Conservation (phyloP, 2,797 vertebrate genomes). For the Eidolon dupreanum region DNA sequence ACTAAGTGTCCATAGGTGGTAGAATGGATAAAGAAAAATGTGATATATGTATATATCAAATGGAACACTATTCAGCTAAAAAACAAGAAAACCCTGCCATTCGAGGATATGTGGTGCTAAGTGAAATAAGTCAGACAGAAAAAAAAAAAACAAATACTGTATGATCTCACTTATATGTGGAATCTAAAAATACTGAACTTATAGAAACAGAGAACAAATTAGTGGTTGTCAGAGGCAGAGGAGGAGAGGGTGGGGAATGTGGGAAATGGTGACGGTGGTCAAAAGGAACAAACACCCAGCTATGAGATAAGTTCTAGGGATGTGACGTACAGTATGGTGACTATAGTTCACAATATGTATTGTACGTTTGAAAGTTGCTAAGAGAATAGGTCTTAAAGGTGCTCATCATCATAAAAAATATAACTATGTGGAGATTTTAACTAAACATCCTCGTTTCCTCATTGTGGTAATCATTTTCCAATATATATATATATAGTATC, state of each 20-base stretch:
- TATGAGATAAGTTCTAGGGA: neutral
- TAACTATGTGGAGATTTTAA: neutral
- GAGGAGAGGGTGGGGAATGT: no score
- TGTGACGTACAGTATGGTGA: neutral
- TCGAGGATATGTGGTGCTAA: neutral
- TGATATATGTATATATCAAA: no score
- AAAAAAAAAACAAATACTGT: neutral
- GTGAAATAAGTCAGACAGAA: neutral
- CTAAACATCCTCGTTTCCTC: neutral
- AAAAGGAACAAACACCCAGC: neutral
- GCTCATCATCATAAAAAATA: neutral
- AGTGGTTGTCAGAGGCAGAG: neutral
- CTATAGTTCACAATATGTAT: neutral
- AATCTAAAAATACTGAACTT: neutral
- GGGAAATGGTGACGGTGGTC: neutral
- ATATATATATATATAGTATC: no score
- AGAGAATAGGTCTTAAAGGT: neutral
- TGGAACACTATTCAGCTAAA: neutral
- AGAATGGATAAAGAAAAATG: neutral
- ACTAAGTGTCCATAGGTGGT: neutral
- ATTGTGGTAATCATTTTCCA: neutral
- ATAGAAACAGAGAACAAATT: neutral
- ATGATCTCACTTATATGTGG: neutral
- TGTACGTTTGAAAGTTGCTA: neutral
- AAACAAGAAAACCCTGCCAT: neutral